Evolutionary conservation across 2,113 vertebrate genomes (phyloP).

Genomic region (Dasyprocta punctata): DNA sequence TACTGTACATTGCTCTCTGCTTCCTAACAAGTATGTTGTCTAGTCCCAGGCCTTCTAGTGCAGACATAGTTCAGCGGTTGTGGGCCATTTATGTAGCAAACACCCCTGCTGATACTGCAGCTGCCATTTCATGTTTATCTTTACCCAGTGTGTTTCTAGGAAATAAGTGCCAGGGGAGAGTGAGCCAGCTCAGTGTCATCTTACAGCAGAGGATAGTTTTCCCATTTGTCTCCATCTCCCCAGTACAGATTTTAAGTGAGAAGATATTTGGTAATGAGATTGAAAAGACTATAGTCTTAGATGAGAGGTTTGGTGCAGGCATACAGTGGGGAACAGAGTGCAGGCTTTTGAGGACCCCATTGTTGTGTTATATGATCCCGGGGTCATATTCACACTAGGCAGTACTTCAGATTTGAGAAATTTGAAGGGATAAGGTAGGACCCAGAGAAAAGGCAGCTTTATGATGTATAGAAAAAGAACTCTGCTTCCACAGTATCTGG

Average conservation of each 20-base stretch:
- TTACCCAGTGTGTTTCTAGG: not conserved
- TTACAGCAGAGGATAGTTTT: not conserved
- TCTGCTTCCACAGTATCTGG: not conserved
- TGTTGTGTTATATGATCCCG: not conserved
- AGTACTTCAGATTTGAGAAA: not conserved
- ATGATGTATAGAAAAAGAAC: not conserved
- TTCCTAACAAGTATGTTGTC: not conserved
- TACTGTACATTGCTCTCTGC: not conserved
- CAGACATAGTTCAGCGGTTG: not conserved
- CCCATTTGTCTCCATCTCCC: not conserved
- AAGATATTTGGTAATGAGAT: constrained; percentile 12
- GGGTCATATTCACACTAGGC: not conserved
- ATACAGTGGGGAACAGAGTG: not conserved
- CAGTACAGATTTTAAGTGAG: not conserved
- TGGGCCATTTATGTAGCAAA: not conserved
- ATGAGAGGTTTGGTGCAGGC: not conserved
- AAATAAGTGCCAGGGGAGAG: not conserved
- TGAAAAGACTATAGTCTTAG: not conserved
- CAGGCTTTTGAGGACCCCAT: not conserved
- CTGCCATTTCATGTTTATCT: constrained; percentile 1
- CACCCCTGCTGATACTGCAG: not conserved
- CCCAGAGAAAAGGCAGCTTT: not conserved
- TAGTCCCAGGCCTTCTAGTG: not conserved
- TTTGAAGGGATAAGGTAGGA: not conserved
- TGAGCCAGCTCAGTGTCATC: not conserved